Evolutionary conservation across 2,888 invertebrate genomes (phyloP), one percentile per base, ranked within the genome.

Genomic region (Hydraecia micacea): DNA sequence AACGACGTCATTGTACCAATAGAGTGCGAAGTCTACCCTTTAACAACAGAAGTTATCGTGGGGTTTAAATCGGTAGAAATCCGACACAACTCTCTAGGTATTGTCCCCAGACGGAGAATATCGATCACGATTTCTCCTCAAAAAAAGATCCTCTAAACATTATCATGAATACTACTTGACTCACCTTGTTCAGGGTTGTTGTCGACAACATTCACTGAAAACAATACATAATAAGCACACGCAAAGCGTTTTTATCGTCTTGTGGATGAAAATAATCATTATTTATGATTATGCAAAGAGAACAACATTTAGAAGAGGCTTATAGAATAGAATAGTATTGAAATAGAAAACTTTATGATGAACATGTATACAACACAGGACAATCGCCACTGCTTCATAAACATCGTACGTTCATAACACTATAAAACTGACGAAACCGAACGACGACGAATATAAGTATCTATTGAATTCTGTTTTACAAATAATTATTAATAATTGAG

Each of bases 161-260:
- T 6, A 39, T 13, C 9, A 32, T 77, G 9, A 49, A 25, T 32
- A 21, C 7, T 13, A 13, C 18, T n/a, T 18, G 5, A 70, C 90
- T 62, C 63, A 84, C 83, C 71, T 67, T 76, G 58, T 15, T n/a
- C 82, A 5, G 81, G 80, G 25, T 76, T 77, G 60, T 73, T 42
- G 46, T 76, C 75, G 11, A 79, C 84, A 9, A 77, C 77, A 6
- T 78, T 58, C 0, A 80, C 85, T 86, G 86, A 15, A 86, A 86
- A 71, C 13, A 78, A 74, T 9, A 62, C 36, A 82, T 28, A 70
- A 82, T 28, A 70, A 55, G 55, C 28, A 74, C 7, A 36, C 3
- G 82, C 79, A 68, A 83, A 83, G 75, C 79, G 58, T 79, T 82
- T 82, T 52, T 83, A 83, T 82, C 79, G 73, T 77, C 42, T 55